Evolutionary conservation across 1,140 invertebrate genomes (phyloP), one percentile per base, ranked within the genome.

Genomic region (Ceratina australensis): DNA sequence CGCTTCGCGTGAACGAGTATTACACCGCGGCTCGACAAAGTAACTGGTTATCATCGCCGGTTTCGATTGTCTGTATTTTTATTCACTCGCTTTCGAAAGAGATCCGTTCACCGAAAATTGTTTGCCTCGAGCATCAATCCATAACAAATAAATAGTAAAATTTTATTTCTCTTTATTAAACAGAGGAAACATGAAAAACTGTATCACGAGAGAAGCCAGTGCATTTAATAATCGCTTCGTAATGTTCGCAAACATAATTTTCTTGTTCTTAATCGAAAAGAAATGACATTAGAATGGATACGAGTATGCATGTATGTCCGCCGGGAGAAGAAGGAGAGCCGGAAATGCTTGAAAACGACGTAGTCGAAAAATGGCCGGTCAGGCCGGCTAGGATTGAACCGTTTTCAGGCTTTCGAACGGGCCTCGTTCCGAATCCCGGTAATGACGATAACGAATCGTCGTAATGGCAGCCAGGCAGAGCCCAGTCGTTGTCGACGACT

Each of bases 391-490:
- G 33, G 69, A 69, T 71, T 57, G 74, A 77, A 56, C 60, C 61
- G 47, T 59, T 61, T 82, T 73, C 61, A 66, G 52, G 54, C 72
- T 42, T 50, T 49, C 54, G n/a, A 10, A 3, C 28, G 49, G 13
- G 18, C 50, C 49, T 68, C 56, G 61, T 73, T 73, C 77, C 28
- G 1, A 50, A 68, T 54, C 16, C 82, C 85, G 85, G 85, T 87
- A 87, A 87, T 81, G 78, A 86, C 72, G 75, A 72, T 87, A 87
- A 87, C 80, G 82, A 87, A 86, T 83, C 80, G 78, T 79, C 66
- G 79, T 87, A 83, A 88, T 84, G 81, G 56, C 82, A 78, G 86
- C 80, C 16, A 16, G 52, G 52, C 52, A n/a, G 2, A n/a, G 52
- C 16, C n/a, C 83, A 71, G 76, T 74, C 84, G 78, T 59, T 78